Base-by-base conservation (phyloP, 2,113 vertebrate genomes). In the Pimephales promelas region DNA sequence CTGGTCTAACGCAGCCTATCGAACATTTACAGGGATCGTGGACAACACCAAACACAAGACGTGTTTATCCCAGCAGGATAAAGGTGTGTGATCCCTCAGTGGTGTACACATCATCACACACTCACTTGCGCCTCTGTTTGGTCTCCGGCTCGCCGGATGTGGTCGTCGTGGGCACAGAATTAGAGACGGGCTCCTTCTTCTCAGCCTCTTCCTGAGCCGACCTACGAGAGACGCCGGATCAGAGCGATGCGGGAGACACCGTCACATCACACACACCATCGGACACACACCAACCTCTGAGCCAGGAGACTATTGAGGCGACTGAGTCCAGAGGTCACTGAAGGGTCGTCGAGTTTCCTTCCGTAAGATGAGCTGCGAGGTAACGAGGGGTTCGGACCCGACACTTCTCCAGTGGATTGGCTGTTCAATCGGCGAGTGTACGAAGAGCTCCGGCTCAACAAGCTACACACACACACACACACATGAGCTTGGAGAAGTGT, bases 71-170 rank as follows among this genome's bases (percentile, higher is more conserved):
- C 64, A 10, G 31, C 64, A 40, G 64, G 34, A 68, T 11, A 20
- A 54, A 22, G 18, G 64, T 68, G 31, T 52, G 22, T 34, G 13
- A 76, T 18, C 49, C 13, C 73, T 13, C 73, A 1, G 73, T 45
- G 22, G 1, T 5, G 45, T 75, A 40, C 7, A 79, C 20, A 64
- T 80, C 34, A 40, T 28, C 57, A 52, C 45, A 56, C 82, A 88
- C 93, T 93, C 71, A 95, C 94, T 94, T 94, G 90, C 94, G 93
- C 45, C 94, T 91, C 89, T 95, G 94, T 86, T 95, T 95, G 84
- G 87, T 87, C 87, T 95, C 94, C 59, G 89, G 87, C 9, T 94
- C 93, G 1, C 90, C 87, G 16, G 89, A 57, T 11, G 83, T 85
- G 10, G 80, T 76, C 26, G 85, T 85, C 28, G 87, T 62, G 34